Percentiles rank a stretch among this genome's conserved stretches.
Evolutionary conservation across 1,140 invertebrate genomes (phyloP).

Genomic region (Nasonia longicornis): DNA sequence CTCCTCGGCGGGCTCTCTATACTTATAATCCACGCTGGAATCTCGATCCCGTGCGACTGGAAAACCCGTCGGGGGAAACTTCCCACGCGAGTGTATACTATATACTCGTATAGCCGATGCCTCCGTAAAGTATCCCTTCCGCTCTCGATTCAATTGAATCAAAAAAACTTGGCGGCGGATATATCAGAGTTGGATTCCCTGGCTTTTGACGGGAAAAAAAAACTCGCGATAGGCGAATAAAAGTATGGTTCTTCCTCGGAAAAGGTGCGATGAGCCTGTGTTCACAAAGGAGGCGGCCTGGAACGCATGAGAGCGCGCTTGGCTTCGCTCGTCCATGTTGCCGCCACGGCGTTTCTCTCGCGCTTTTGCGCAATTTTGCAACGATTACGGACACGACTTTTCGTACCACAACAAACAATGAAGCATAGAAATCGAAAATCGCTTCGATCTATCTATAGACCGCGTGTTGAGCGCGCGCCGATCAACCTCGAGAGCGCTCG

Average conservation of each 20-base stretch:
- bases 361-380: neutral
- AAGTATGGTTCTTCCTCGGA: neutral
- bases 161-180: neutral
- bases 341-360: neutral
- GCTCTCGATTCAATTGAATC: slow-evolving; percentile 8
- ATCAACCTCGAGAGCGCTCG: neutral
- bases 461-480: neutral
- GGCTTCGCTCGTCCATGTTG: neutral
- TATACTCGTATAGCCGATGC: neutral
- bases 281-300: neutral
- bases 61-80: slow-evolving; percentile 26
- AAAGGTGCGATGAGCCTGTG: neutral
- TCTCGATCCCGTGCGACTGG: slow-evolving; percentile 39
- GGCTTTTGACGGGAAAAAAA: neutral
- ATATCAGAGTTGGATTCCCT: neutral
- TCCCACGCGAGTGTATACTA: slow-evolving; percentile 30
- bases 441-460: neutral
- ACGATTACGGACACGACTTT: neutral
- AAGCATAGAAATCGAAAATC: neutral
- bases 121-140: neutral
- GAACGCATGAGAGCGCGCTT: slow-evolving; percentile 4
- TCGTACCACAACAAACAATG: neutral
- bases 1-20: neutral
- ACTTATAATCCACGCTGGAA: slow-evolving; percentile 41
- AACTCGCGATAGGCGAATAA: neutral